Conservation (phyloP, 2,888 invertebrate genomes). For the Perizoma affinitatum region DNA sequence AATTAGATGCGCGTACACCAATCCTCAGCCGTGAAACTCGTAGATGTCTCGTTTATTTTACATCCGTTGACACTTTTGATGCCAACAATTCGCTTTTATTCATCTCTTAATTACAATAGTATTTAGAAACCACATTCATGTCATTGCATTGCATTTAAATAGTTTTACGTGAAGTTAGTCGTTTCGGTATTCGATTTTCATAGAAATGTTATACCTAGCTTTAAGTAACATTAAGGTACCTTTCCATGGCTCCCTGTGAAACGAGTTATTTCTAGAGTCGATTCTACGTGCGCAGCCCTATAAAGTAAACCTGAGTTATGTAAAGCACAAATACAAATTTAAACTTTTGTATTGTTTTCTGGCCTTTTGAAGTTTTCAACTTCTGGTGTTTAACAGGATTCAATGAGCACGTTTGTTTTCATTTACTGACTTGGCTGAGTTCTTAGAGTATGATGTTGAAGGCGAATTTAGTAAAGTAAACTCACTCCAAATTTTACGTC, state of each 20-base stretch:
- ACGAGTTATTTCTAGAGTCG: slow-evolving; percentile 12
- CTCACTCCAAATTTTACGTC: no score
- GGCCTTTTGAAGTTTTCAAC: slow-evolving; percentile 9
- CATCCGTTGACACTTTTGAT: slow-evolving; percentile 61
- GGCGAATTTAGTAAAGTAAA: no score
- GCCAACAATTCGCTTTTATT: slow-evolving; percentile 46
- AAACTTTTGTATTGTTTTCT: slow-evolving; percentile 19
- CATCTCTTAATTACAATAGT: slow-evolving; percentile 22
- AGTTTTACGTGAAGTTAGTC: neutral
- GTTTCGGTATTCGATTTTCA: neutral
- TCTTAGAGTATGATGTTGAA: no score
- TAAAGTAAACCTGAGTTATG: slow-evolving; percentile 19
- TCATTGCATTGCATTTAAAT: no score
- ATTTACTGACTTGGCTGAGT: neutral
- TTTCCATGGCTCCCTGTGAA: neutral
- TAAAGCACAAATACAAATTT: slow-evolving; percentile 14
- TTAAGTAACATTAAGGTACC: neutral
- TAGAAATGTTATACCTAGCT: neutral
- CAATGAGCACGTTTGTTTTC: slow-evolving; percentile 2
- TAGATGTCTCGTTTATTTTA: slow-evolving; percentile 69
- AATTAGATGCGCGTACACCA: slow-evolving; percentile 80
- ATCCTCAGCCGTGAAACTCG: slow-evolving; percentile 67
- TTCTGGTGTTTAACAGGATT: slow-evolving; percentile 15
- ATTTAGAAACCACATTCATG: slow-evolving; percentile 2
- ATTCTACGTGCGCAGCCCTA: slow-evolving; percentile 14